Conservation (phyloP, 1,140 invertebrate genomes). For the Homarus americanus region DNA sequence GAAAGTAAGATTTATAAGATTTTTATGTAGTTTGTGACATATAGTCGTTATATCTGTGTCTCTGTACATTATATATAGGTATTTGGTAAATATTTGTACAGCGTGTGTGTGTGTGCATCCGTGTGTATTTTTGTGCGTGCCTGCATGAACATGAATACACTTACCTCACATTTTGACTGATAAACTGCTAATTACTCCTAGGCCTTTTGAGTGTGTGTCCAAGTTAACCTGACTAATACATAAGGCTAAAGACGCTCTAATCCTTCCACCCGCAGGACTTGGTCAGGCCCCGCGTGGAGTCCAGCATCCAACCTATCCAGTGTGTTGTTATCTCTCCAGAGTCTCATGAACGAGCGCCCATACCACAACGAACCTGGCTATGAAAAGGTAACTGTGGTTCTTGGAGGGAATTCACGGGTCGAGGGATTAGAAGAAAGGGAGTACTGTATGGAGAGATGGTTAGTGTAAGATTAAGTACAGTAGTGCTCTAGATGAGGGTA, state of each 20-base stretch:
- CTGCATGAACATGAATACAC: no score
- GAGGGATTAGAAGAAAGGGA: background rate
- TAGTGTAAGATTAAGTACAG: background rate
- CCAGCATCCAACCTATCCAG: conserved; percentile 81
- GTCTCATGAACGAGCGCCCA: conserved; percentile 82
- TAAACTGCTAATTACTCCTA: no score
- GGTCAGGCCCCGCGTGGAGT: conserved; percentile 82
- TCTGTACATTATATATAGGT: no score
- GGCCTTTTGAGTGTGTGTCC: no score
- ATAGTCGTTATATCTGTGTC: no score
- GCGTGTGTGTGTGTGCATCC: no score
- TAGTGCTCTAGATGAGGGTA: background rate
- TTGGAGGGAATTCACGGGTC: conserved; percentile 1
- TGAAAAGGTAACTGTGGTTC: conserved; percentile 79
- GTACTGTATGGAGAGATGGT: conserved; percentile 9
- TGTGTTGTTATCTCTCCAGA: conserved; percentile 83
- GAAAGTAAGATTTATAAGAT: no score
- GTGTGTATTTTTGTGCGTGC: no score
- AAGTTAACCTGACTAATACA: no score
- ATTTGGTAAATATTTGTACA: no score
- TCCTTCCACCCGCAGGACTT: conserved; percentile 80
- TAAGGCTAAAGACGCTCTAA: background rate
- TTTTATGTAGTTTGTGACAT: no score
- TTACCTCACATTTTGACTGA: no score
- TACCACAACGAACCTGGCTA: conserved; percentile 84